A percentile compares a stretch with the other conserved stretches of the same genome.
Evolutionary conservation across 1,140 invertebrate genomes (phyloP).

Genomic region (Goniozus legneri): DNA sequence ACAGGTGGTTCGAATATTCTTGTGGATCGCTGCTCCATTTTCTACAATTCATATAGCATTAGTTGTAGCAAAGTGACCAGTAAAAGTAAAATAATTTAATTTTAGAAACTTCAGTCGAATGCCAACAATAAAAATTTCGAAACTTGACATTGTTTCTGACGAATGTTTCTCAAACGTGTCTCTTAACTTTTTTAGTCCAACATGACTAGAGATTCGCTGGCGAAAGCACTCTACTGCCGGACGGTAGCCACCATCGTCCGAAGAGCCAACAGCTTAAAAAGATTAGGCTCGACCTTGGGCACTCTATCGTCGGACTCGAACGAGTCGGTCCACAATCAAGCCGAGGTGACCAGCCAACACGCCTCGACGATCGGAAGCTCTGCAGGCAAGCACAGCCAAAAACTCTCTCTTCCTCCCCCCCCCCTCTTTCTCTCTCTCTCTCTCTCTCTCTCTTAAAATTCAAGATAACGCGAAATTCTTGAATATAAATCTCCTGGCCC

Average conservation of each 20-base stretch:
- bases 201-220: constrained; percentile 81
- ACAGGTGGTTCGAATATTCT: neutral
- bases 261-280: constrained; percentile 86
- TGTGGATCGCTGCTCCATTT: neutral
- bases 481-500: neutral
- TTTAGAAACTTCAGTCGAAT: too few relatives aligned
- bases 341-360: constrained; percentile 79
- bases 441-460: too few relatives aligned
- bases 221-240: constrained; percentile 90
- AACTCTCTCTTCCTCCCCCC: too few relatives aligned
- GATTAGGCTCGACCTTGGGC: constrained; percentile 81
- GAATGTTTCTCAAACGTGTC: too few relatives aligned
- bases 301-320: constrained; percentile 88
- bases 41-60: neutral
- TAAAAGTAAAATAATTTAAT: too few relatives aligned
- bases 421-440: too few relatives aligned
- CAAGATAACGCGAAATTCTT: too few relatives aligned
- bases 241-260: constrained; percentile 93
- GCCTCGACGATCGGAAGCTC: constrained; percentile 78
- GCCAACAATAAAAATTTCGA: neutral
- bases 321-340: constrained; percentile 87
- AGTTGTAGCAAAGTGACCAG: too few relatives aligned
- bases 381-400: constrained; percentile 57
- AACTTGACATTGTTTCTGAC: too few relatives aligned
- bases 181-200: constrained; percentile 75